Evolutionary conservation across 2,888 invertebrate genomes (phyloP).

Genomic region (Catotricha subobsoleta): DNA sequence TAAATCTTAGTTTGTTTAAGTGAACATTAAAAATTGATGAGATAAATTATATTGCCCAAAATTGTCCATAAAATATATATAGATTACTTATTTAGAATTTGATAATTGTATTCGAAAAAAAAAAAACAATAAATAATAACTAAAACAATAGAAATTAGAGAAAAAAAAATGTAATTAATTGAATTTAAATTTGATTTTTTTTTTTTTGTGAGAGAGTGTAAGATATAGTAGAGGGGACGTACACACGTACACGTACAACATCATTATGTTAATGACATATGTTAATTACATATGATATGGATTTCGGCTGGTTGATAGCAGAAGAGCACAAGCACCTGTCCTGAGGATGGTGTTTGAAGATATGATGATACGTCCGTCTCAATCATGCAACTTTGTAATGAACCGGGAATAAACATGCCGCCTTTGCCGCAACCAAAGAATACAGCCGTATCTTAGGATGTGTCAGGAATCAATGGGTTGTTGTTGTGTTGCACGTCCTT

Average conservation of each 20-base stretch:
- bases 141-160: neutral
- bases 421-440: constrained; percentile 9
- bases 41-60: too few relatives aligned
- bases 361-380: constrained; percentile 88
- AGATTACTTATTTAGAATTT: too few relatives aligned
- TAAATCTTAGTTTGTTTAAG: too few relatives aligned
- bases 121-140: neutral
- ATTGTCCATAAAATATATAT: too few relatives aligned
- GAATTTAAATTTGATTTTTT: neutral
- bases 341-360: constrained; percentile 86
- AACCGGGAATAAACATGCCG: constrained; percentile 79
- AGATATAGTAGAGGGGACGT: constrained; percentile 9
- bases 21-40: too few relatives aligned
- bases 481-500: too few relatives aligned
- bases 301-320: constrained; percentile 21
- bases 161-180: neutral
- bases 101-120: too few relatives aligned
- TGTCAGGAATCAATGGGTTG: too few relatives aligned
- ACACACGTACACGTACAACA: constrained; percentile 15
- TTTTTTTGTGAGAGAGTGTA: constrained; percentile 1
- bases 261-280: constrained; percentile 22
- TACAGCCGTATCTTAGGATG: too few relatives aligned
- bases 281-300: constrained; percentile 22
- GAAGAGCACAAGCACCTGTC: constrained; percentile 49
- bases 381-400: constrained; percentile 88